Conservation (phyloP, 2,888 invertebrate genomes). For the Xestobium rufovillosum region DNA sequence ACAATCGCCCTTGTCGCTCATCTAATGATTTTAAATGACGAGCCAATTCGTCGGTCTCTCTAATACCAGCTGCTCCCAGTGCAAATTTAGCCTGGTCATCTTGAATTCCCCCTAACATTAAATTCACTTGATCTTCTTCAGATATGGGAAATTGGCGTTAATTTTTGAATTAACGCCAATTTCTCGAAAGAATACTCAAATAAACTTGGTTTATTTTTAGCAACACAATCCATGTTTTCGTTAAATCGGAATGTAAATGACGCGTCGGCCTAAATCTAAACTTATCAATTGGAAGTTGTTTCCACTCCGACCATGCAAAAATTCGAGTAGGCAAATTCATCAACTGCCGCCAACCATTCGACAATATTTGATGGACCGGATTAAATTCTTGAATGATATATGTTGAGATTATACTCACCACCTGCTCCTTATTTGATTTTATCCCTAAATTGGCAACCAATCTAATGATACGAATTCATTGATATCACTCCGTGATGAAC, state of each 20-base stretch:
- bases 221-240: constrained; percentile 8
- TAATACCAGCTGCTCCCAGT: too few relatives aligned
- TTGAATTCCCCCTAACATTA: constrained; percentile 8
- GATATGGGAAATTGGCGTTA: constrained; percentile 10
- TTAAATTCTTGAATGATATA: too few relatives aligned
- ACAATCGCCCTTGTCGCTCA: too few relatives aligned
- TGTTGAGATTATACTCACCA: too few relatives aligned
- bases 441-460: too few relatives aligned
- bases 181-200: too few relatives aligned
- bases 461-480: too few relatives aligned
- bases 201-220: constrained; percentile 3
- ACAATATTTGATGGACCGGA: constrained; percentile 8
- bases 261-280: constrained; percentile 12
- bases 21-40: too few relatives aligned
- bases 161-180: constrained; percentile 13
- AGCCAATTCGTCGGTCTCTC: too few relatives aligned
- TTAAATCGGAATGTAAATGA: constrained; percentile 10
- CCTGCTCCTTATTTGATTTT: too few relatives aligned
- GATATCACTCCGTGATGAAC: too few relatives aligned
- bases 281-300: constrained; percentile 7
- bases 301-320: constrained; percentile 15
- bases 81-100: too few relatives aligned
- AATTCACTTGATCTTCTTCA: constrained; percentile 7
- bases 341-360: constrained; percentile 13
- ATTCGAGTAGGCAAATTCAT: constrained; percentile 16